Conservation (phyloP, 2,113 vertebrate species). For the Thunnus maccoyii region DNA sequence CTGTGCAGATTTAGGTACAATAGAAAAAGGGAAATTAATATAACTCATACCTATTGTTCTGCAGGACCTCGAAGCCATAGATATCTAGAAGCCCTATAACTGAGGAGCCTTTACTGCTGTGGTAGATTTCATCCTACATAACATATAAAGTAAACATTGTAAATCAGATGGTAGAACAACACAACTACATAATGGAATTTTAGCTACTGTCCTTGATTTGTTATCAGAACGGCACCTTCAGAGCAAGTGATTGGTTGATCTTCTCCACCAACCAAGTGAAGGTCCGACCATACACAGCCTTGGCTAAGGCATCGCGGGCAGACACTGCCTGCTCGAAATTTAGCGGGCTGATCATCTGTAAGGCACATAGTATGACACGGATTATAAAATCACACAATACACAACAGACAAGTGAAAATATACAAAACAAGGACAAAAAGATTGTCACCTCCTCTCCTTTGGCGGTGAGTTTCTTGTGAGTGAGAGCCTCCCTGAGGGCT, state of each 20-base stretch:
- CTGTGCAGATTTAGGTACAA: neutral
- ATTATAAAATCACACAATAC: neutral
- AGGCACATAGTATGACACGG: neutral
- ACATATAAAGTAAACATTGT: conserved; percentile 15
- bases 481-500: conserved; percentile 90
- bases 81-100: conserved; percentile 96
- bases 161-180: neutral
- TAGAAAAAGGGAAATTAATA: neutral
- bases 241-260: conserved; percentile 94
- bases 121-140: conserved; percentile 88
- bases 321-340: conserved; percentile 94
- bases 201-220: neutral
- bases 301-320: conserved; percentile 92
- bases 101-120: conserved; percentile 89
- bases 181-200: neutral
- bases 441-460: conserved; percentile 94
- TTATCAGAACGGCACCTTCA: conserved; percentile 86
- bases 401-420: neutral
- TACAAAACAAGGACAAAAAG: neutral
- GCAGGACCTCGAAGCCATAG: conserved; percentile 98
- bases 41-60: conserved; percentile 91
- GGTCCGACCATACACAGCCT: conserved; percentile 93
- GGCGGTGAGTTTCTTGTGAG: conserved; percentile 96
- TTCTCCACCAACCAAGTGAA: conserved; percentile 97
- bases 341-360: conserved; percentile 93